These are phyloP conservation scores for Oscheius sp. DNA, from an alignment of 2,888 invertebrate species.

Conservation along the genomic window DNA sequence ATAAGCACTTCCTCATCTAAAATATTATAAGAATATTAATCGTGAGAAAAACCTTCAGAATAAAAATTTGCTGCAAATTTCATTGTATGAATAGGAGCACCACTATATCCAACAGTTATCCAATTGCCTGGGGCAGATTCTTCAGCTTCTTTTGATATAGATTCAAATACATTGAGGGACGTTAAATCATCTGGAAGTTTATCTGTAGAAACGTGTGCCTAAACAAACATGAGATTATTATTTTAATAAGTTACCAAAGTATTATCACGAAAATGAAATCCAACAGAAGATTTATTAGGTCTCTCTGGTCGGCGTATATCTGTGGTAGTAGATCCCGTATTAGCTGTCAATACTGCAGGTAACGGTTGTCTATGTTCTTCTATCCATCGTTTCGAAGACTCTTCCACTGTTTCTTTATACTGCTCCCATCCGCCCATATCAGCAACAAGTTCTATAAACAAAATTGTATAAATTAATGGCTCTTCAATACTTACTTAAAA, in stretches of 20 bases:
- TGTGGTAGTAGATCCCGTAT: not conserved
- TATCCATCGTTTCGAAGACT: constrained; percentile 3
- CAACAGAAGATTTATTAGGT: not conserved
- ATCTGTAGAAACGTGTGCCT: not conserved
- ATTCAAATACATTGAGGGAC: constrained; percentile 17
- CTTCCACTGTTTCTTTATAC: not conserved
- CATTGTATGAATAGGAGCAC: constrained; percentile 32
- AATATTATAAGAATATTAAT: not conserved
- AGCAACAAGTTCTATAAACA: not conserved
- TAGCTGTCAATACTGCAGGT: not conserved
- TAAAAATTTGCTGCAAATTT: constrained; percentile 32
- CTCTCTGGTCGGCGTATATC: not conserved
- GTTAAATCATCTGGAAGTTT: constrained; percentile 9
- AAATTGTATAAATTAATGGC: not conserved
- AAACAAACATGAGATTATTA: not conserved
- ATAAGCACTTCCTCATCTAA: constrained; percentile 37
- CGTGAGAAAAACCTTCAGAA: constrained; percentile 5
- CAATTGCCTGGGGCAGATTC: constrained; percentile 8
- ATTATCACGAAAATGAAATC: not conserved
- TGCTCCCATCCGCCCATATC: constrained; percentile 19
- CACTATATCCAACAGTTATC: constrained; percentile 21
- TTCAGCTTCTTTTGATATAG: not conserved
- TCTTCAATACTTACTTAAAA: constrained; percentile 11
- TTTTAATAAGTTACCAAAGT: not conserved
- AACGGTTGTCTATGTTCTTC: not conserved